These are phyloP conservation scores for Thunnus maccoyii DNA, from an alignment of 2,113 vertebrate genomes.

Conservation along the genomic window DNA sequence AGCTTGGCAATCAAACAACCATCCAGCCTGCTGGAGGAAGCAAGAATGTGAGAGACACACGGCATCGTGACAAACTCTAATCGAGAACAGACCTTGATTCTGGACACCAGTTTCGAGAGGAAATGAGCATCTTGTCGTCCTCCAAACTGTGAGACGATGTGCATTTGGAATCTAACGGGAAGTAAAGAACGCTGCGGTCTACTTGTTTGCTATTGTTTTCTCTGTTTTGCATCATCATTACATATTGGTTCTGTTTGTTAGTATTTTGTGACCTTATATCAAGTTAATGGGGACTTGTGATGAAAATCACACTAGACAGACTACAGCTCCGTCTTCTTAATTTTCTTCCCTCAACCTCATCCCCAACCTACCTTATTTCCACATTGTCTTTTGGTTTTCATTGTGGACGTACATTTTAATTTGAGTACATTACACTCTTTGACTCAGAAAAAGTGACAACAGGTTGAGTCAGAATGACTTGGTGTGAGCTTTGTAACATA, in stretches of 20 bases:
- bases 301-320: neutral
- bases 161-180: conserved; percentile 25
- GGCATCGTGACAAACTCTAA: conserved; percentile 62
- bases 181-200: conserved; percentile 7
- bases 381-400: too few relatives aligned
- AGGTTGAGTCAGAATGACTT: neutral
- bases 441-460: neutral
- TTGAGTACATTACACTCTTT: neutral
- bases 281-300: neutral
- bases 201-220: conserved; percentile 15
- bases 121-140: conserved; percentile 53
- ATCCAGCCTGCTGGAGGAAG: conserved; percentile 50
- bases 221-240: conserved; percentile 3
- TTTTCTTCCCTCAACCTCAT: neutral
- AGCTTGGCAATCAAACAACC: conserved; percentile 43
- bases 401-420: neutral
- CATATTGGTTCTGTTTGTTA: neutral
- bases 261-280: neutral
- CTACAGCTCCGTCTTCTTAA: neutral
- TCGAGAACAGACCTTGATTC: conserved; percentile 54
- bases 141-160: conserved; percentile 53
- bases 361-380: neutral
- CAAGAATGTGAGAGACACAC: conserved; percentile 44
- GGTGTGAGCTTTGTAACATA: neutral
- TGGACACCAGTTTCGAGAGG: conserved; percentile 51